A percentile compares a stretch with the other conserved stretches of the same genome.
Evolutionary conservation across 2,888 invertebrate genomes (phyloP).

Genomic region (Andrena camellia): DNA sequence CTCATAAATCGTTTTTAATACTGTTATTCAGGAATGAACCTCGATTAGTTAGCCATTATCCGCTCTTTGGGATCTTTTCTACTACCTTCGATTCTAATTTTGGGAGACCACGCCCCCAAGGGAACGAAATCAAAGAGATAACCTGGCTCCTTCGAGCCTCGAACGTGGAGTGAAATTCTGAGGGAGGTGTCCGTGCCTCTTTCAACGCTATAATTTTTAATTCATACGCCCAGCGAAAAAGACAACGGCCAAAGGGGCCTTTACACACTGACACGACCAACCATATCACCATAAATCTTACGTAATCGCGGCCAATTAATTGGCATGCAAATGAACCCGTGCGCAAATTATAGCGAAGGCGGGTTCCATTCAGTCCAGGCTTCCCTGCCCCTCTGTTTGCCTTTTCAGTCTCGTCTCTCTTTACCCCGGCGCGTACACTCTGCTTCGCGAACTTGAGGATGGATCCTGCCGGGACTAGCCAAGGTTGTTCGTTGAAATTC

Average conservation of each 20-base stretch:
- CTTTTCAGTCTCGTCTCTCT: not conserved
- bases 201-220: conserved; percentile 41
- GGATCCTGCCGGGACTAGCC: conserved; percentile 35
- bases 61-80: not conserved
- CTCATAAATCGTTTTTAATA: not conserved
- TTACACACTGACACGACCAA: conserved; percentile 30
- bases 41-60: not conserved
- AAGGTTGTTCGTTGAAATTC: conserved; percentile 67
- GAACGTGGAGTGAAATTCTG: not conserved
- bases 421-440: not conserved
- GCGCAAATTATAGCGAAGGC: conserved; percentile 63
- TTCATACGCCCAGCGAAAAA: conserved; percentile 18
- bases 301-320: conserved; percentile 71
- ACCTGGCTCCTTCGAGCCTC: not conserved
- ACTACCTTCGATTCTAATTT: not conserved
- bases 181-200: not conserved
- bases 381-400: conserved; percentile 8
- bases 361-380: conserved; percentile 49
- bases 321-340: conserved; percentile 71
- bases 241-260: conserved; percentile 8
- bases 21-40: not conserved
- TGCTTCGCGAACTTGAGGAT: conserved; percentile 8
- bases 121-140: not conserved
- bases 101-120: not conserved
- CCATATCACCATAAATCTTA: conserved; percentile 63